A percentile compares a stretch with the other conserved stretches of the same genome.
Conservation (phyloP, 1,140 invertebrate genomes). For the Sycophaga agraensis region DNA sequence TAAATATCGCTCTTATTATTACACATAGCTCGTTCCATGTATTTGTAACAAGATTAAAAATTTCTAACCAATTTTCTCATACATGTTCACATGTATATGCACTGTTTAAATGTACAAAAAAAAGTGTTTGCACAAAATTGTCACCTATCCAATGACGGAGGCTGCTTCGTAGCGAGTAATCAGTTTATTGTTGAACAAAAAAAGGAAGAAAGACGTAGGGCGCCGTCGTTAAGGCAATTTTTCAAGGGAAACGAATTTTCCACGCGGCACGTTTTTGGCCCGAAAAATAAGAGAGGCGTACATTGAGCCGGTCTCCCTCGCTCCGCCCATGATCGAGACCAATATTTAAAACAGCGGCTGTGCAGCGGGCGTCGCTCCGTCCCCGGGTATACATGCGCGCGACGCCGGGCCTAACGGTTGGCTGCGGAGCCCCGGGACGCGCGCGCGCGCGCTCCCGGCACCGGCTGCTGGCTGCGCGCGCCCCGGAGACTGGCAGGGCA, state of each 20-base stretch:
- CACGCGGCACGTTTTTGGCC: neutral
- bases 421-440: constrained; percentile 33
- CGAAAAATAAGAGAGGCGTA: neutral
- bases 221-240: neutral
- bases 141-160: too few species aligned
- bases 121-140: too few species aligned
- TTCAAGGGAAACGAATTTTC: constrained; percentile 10
- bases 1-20: too few species aligned
- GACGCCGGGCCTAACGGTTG: constrained; percentile 40
- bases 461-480: constrained; percentile 38
- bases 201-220: neutral
- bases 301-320: neutral
- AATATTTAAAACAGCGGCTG: constrained; percentile 21
- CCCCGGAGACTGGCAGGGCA: constrained; percentile 42
- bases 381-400: neutral
- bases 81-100: too few species aligned
- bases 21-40: too few species aligned
- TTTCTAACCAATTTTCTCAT: too few species aligned
- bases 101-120: too few species aligned
- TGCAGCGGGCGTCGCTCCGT: neutral
- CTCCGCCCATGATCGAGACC: constrained; percentile 1
- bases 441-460: constrained; percentile 30
- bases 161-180: too few species aligned
- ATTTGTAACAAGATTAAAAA: too few species aligned
- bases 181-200: too few species aligned